Percentiles rank a stretch among this genome's conserved stretches.
phyloP scores from a whole-genome alignment of 2,113 vertebrate species.

The Anarrhichthys ocellatus region DNA sequence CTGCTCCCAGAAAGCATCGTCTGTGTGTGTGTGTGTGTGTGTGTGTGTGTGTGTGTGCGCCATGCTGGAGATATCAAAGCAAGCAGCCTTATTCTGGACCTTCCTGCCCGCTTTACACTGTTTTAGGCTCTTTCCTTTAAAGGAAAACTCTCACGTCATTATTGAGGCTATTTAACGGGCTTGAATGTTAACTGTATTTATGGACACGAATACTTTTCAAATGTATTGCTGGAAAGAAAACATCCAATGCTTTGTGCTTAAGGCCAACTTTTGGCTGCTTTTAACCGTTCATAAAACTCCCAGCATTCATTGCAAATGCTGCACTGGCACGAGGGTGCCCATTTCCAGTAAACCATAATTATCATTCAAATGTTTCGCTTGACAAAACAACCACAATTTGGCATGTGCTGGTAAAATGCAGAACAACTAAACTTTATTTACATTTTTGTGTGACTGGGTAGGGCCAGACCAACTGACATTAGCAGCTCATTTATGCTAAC shows the following conservation, averaged over 20 bases:
- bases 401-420: not conserved
- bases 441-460: not conserved
- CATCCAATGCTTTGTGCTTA: not conserved
- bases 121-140: conserved; percentile 24
- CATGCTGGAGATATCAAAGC: conserved; percentile 45
- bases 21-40: not conserved
- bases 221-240: not conserved
- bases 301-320: not conserved
- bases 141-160: conserved; percentile 9
- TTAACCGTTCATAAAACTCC: not conserved
- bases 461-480: not conserved
- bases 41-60: conserved; percentile 27
- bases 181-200: not conserved
- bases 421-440: not conserved
- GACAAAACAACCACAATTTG: conserved; percentile 5
- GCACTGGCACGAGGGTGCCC: too few relatives aligned
- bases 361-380: conserved; percentile 8
- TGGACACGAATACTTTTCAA: not conserved
- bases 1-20: conserved; percentile 46
- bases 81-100: conserved; percentile 17
- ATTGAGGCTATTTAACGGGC: not conserved
- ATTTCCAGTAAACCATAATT: not conserved
- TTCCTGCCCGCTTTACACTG: not conserved
- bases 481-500: not conserved
- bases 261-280: not conserved